Percentiles rank a stretch among this genome's conserved stretches.
Evolutionary conservation across 2,113 vertebrate species (phyloP).

Genomic region (Seriola rivoliana): DNA sequence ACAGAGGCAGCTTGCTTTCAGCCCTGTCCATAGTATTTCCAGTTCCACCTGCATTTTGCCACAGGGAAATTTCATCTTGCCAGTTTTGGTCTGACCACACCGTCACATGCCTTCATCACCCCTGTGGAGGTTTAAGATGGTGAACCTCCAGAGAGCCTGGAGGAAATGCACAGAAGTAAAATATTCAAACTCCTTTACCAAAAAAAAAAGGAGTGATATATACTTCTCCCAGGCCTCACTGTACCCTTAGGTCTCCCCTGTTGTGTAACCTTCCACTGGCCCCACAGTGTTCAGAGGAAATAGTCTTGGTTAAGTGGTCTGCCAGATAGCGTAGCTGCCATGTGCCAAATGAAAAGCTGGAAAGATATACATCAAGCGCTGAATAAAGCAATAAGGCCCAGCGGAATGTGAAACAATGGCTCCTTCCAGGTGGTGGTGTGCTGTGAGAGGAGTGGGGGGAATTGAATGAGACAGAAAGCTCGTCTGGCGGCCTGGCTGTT

Average conservation of each 20-base stretch:
- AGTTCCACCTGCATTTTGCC: neutral
- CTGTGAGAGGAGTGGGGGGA: constrained; percentile 65
- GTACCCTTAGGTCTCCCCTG: constrained; percentile 3
- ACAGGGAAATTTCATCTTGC: neutral
- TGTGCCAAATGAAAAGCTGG: constrained; percentile 51
- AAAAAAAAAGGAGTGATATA: constrained; percentile 5
- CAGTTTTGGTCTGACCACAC: neutral
- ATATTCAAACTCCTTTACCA: constrained; percentile 14
- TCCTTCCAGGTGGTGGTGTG: constrained; percentile 75
- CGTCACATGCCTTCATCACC: neutral
- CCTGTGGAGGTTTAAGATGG: neutral
- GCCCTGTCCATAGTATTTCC: neutral
- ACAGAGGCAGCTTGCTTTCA: neutral
- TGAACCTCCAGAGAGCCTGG: constrained; percentile 10
- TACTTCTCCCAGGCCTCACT: constrained; percentile 3
- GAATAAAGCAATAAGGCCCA: constrained; percentile 69
- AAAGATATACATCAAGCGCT: constrained; percentile 63
- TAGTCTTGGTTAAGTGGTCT: constrained; percentile 50
- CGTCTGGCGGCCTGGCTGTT: constrained; percentile 73
- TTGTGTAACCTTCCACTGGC: constrained; percentile 28
- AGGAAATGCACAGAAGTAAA: constrained; percentile 24
- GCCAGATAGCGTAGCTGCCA: constrained; percentile 44
- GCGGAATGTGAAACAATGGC: constrained; percentile 73
- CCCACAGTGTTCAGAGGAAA: constrained; percentile 19
- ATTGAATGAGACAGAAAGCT: constrained; percentile 80